Evolutionary conservation across 2,888 invertebrate genomes (phyloP).

Genomic region (Xestobium rufovillosum): DNA sequence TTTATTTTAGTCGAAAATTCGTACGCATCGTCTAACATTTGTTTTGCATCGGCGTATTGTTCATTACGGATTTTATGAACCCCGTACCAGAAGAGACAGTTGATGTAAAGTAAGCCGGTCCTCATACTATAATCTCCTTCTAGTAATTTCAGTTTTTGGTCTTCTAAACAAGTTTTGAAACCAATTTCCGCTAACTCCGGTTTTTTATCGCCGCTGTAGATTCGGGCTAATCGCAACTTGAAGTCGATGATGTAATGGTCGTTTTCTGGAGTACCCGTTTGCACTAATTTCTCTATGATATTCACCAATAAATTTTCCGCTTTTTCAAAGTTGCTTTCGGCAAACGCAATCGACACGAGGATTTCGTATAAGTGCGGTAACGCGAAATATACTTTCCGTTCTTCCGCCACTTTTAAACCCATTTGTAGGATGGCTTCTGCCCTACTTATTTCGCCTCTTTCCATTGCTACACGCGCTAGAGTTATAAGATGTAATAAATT

Average conservation of each 20-base stretch:
- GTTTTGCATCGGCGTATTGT: slow-evolving; percentile 34
- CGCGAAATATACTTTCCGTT: slow-evolving; percentile 36
- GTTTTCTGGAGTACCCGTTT: slow-evolving; percentile 36
- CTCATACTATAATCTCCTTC: slow-evolving; percentile 38
- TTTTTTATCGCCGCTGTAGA: slow-evolving; percentile 40
- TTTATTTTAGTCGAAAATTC: slow-evolving; percentile 39
- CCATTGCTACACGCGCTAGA: slow-evolving; percentile 36
- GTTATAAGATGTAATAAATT: slow-evolving; percentile 38
- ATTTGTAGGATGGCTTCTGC: slow-evolving; percentile 39
- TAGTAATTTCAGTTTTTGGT: slow-evolving; percentile 38
- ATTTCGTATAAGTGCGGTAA: slow-evolving; percentile 43
- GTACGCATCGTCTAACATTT: slow-evolving; percentile 38
- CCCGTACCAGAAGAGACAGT: slow-evolving; percentile 44
- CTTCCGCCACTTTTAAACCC: slow-evolving; percentile 41
- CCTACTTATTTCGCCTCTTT: slow-evolving; percentile 37
- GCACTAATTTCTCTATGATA: slow-evolving; percentile 41
- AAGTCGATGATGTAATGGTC: slow-evolving; percentile 41
- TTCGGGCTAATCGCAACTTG: slow-evolving; percentile 41
- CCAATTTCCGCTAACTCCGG: slow-evolving; percentile 41
- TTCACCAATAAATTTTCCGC: slow-evolving; percentile 40
- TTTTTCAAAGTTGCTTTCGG: slow-evolving; percentile 38
- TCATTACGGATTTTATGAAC: slow-evolving; percentile 38
- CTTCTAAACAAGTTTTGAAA: slow-evolving; percentile 40
- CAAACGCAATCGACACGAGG: slow-evolving; percentile 40
- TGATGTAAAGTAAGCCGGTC: slow-evolving; percentile 42